Base-by-base conservation (phyloP, 2,113 vertebrate genomes). In the Limnothrissa miodon region DNA sequence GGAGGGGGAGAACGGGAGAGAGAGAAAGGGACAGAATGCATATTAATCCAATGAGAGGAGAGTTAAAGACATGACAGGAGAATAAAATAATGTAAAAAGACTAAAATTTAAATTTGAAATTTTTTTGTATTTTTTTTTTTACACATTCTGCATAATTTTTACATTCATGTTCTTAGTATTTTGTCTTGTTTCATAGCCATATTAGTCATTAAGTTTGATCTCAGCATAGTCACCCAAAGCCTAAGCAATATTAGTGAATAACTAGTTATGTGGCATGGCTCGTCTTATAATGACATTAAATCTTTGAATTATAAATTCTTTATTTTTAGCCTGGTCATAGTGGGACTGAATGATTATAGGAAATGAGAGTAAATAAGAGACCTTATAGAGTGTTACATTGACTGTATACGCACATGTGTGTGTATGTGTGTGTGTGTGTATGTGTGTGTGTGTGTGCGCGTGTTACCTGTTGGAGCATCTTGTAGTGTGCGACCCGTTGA, bases 401-500 rank as follows among this genome's bases (percentile, higher is more conserved):
- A 29, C 25, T 36, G 29, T 11, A 4, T 36, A 11, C 15, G 25
- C 33, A 29, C 4, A 25, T 66, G 59, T 33, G 59, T 66, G 59
- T 29, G 1, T 29, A 8, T 29, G n/a, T 62, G 17, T 62, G n/a
- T 62, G 56, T 25, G 56, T 7, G 56, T 59, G 56, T 59, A n/a
- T 59, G 56, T 17, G 56, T 25, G 56, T 62, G n/a, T 66, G 59
- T 33, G 59, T 39, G 11, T 45, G 39, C 13, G n/a, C 48, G 36
- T 82, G 78, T 29, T 53, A 95, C 94, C 94, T 87, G 88, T 81
- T 86, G 97, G 97, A 85, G 93, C 91, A 86, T 94, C 95, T 95
- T 98, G 95, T 91, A 95, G 92, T 15, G 96, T 99, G 89, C 90
- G 94, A 93, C 96, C 95, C 88, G 94, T 91, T 89, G 93, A 92